Evolutionary conservation across 2,797 vertebrate genomes (phyloP).

Genomic region (Sparus aurata): DNA sequence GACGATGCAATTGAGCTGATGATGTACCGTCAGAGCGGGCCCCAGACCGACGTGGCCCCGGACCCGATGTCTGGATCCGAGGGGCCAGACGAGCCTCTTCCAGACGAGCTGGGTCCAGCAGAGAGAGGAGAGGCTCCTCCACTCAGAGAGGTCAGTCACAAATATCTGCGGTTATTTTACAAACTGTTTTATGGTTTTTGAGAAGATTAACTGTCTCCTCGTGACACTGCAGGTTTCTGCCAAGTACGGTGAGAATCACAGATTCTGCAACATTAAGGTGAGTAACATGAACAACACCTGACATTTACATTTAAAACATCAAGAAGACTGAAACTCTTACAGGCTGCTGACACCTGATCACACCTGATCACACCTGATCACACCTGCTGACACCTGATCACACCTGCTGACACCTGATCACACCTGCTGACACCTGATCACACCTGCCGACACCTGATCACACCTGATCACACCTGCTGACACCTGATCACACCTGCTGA

Average conservation of each 20-base stretch:
- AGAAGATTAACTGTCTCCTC: neutral
- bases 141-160: conserved; percentile 65
- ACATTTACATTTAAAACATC: no score
- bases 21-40: conserved; percentile 72
- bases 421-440: no score
- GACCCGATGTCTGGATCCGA: neutral
- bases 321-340: neutral
- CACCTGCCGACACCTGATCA: no score
- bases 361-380: no score
- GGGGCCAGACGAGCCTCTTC: conserved; percentile 4
- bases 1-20: conserved; percentile 84
- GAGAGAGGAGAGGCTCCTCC: conserved; percentile 74
- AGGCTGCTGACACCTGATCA: no score
- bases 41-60: neutral
- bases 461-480: no score
- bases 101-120: conserved; percentile 56
- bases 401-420: no score
- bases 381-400: no score
- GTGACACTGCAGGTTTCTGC: conserved; percentile 74
- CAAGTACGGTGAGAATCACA: conserved; percentile 77
- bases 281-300: conserved; percentile 39
- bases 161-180: neutral
- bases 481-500: no score
- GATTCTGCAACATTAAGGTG: conserved; percentile 89
- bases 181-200: no score